These are phyloP conservation scores for Theristus sp. DNA, from an alignment of 2,888 invertebrate species.

Conservation along the genomic window DNA sequence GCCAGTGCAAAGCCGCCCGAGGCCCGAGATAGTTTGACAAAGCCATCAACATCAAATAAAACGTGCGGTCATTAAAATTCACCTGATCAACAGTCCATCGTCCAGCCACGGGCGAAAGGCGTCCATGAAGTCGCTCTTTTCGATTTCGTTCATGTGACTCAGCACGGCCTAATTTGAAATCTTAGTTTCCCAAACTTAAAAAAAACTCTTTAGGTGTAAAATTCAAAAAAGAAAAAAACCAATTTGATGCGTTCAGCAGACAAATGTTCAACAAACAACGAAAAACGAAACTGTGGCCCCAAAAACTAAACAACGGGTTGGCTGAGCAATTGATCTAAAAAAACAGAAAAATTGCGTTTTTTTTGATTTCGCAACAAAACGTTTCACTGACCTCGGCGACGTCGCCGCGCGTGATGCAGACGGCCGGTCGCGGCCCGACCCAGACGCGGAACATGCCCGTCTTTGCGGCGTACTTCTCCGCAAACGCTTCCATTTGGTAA, in stretches of 20 bases:
- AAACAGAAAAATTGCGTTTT: too few relatives aligned
- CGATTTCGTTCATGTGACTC: slow-evolving; percentile 7
- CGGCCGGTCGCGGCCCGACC: background rate
- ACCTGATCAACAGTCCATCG: slow-evolving; percentile 31
- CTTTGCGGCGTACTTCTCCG: background rate
- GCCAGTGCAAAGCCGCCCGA: too few relatives aligned
- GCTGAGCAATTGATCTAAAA: too few relatives aligned
- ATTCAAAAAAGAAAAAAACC: background rate
- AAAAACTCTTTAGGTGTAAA: too few relatives aligned
- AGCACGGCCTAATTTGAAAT: background rate
- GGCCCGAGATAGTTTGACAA: too few relatives aligned
- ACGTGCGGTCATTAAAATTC: too few relatives aligned
- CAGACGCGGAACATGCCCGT: background rate
- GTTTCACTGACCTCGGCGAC: background rate
- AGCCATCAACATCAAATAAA: too few relatives aligned
- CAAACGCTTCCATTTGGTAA: background rate
- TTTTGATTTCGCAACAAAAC: too few relatives aligned
- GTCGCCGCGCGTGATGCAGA: background rate
- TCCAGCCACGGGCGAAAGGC: slow-evolving; percentile 33
- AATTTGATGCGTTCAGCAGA: background rate
- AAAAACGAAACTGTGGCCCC: too few relatives aligned
- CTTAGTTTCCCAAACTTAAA: too few relatives aligned
- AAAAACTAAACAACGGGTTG: too few relatives aligned
- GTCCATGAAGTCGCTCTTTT: slow-evolving; percentile 27
- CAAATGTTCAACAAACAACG: too few relatives aligned